Base-by-base conservation (phyloP, 2,797 vertebrate species). In the Rhyacichthys aspro region DNA sequence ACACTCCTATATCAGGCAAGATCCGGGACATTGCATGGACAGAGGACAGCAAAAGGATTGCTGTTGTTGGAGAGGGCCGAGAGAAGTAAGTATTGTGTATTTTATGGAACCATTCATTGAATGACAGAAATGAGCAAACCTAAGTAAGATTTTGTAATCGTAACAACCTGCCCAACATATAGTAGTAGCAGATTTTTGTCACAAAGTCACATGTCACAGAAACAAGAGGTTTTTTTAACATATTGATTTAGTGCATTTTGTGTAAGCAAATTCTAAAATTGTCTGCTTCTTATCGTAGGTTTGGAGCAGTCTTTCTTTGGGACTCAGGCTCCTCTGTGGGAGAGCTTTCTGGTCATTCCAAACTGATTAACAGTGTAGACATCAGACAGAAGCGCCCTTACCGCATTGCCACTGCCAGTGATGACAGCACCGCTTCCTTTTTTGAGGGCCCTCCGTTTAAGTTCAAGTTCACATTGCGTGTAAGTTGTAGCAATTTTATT, bases 1-100 rank as follows among this genome's bases (percentile, higher is more conserved):
- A 98, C 81, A 94, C 94, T 84, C 96, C 96, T 0, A 92, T 99
- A 50, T 92, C 93, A 5, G 97, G 97, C 61, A 94, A 85, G 82
- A 86, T 99, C 81, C 97, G 96, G 88, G 98, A 99, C 83, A 95
- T 99, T 42, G 92, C 95, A 8, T 99, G 98, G 98, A 98, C 98
- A 0, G 95, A 95, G 82, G 98, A 99, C 69, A 98, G 94, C 89
- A 96, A 98, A 85, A 95, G 96, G 83, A 88, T 99, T 43, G 96
- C 96, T 1, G 93, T 93, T 47, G 97, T 97, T 59, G 98, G 98
- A 10, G 95, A 98, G 32, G 97, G 96, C 68, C 88, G 96, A 66
- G 96, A 96, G 74, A 98, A 94, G 98, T 99, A 83, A 95, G 96
- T 93, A 9, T 44, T 17, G 19, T 4, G 15, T 1, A 1, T 43